These are phyloP conservation scores for Agrenia bidenticulata DNA, from an alignment of 2,888 invertebrate genomes.

Conservation along the genomic window DNA sequence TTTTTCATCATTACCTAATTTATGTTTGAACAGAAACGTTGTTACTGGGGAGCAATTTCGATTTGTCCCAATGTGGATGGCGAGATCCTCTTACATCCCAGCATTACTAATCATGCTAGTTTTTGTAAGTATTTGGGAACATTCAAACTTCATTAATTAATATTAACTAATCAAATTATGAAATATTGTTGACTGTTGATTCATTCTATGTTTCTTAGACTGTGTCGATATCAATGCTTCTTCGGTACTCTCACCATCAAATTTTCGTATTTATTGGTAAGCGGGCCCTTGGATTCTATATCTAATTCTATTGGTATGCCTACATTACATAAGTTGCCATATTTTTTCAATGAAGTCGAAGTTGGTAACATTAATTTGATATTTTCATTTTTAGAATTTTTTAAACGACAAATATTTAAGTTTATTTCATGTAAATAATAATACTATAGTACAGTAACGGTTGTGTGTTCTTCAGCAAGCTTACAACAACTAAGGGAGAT, in stretches of 20 bases:
- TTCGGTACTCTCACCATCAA: conserved; percentile 98
- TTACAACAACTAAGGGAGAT: no score
- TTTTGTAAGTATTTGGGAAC: conserved; percentile 90
- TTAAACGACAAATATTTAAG: no score
- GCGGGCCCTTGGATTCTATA: no score
- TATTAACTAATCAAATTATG: background rate
- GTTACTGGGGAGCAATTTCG: conserved; percentile 98
- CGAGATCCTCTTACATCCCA: conserved; percentile 89
- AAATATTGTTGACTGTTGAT: background rate
- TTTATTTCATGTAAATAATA: no score
- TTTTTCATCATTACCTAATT: background rate
- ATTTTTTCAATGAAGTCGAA: no score
- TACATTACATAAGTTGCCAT: no score
- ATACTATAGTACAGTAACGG: no score
- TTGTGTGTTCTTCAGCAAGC: no score
- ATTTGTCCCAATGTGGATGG: conserved; percentile 96
- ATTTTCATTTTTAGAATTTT: no score
- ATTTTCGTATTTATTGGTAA: conserved; percentile 98
- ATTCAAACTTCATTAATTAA: conserved; percentile 2
- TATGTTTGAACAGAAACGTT: conserved; percentile 73
- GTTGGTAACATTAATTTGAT: no score
- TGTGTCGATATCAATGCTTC: conserved; percentile 93
- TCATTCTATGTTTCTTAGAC: conserved; percentile 78
- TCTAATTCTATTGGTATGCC: no score
- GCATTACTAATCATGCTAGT: conserved; percentile 97